Percentiles rank a stretch among this genome's conserved stretches.
Conservation (phyloP, 1,140 invertebrate species). For the Archegozetes longisetosus region DNA sequence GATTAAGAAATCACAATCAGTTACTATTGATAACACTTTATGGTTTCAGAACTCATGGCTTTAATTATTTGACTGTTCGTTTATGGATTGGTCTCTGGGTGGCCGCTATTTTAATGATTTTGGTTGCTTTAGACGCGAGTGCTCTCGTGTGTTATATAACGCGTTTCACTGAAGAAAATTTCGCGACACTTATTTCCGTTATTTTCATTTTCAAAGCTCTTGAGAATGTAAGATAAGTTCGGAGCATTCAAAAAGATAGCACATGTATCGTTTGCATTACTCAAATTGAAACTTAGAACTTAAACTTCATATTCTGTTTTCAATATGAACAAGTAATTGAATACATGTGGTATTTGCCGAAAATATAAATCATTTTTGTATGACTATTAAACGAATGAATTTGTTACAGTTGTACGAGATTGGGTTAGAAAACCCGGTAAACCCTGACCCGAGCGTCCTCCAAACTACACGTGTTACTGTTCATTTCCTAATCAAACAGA, state of each 20-base stretch:
- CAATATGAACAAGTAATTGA: no score
- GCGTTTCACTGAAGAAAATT: constrained; percentile 97
- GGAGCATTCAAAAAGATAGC: background rate
- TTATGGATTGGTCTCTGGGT: constrained; percentile 27
- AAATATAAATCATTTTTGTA: no score
- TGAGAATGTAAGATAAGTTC: constrained; percentile 30
- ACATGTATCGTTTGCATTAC: no score
- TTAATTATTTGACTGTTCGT: constrained; percentile 88
- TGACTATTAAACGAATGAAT: no score
- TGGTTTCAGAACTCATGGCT: constrained; percentile 39
- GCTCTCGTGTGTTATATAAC: constrained; percentile 98
- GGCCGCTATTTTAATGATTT: constrained; percentile 30
- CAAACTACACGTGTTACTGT: constrained; percentile 13
- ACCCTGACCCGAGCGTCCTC: background rate
- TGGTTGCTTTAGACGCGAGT: constrained; percentile 90
- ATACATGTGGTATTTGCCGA: no score
- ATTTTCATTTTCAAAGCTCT: constrained; percentile 96
- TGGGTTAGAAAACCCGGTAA: background rate
- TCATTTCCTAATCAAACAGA: background rate
- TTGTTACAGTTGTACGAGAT: constrained; percentile 3
- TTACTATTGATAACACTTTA: background rate
- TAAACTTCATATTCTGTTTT: no score
- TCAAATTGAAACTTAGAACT: no score
- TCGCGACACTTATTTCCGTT: constrained; percentile 92
- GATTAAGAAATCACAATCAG: no score